A percentile compares a stretch with the other conserved stretches of the same genome.
phyloP scores from a whole-genome alignment of 2,888 invertebrate species.

The Heliconius sara region DNA sequence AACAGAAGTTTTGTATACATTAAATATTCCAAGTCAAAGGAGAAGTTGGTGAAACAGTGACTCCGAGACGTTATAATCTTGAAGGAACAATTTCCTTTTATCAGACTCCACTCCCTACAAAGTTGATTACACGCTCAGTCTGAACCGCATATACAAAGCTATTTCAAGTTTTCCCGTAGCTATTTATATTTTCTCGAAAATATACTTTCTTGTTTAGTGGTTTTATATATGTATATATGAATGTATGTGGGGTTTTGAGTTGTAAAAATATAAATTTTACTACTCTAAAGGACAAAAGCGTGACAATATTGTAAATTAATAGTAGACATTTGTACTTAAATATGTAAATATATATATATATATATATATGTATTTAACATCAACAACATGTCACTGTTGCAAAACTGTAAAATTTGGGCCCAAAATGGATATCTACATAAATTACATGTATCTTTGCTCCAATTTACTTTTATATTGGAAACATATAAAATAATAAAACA shows the following conservation, averaged over 20 bases:
- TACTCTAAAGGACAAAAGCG: background rate
- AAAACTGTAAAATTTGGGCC: too few relatives aligned
- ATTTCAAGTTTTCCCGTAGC: conserved; percentile 18
- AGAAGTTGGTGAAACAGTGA: conserved; percentile 20
- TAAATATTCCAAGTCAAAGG: conserved; percentile 23
- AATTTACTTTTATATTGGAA: too few relatives aligned
- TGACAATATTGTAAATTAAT: background rate
- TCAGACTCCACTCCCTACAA: conserved; percentile 16
- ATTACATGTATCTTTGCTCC: too few relatives aligned
- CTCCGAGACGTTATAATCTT: conserved; percentile 24
- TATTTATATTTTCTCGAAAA: conserved; percentile 21
- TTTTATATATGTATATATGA: background rate
- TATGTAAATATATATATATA: too few relatives aligned
- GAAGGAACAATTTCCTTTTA: conserved; percentile 32
- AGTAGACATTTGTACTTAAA: background rate
- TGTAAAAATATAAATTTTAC: background rate
- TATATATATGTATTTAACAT: too few relatives aligned
- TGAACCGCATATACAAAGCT: conserved; percentile 25
- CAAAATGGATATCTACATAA: too few relatives aligned
- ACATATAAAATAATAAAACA: too few relatives aligned
- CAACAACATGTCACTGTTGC: too few relatives aligned
- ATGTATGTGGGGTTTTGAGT: background rate
- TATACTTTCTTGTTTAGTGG: background rate
- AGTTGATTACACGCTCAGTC: conserved; percentile 29
- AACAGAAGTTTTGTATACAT: conserved; percentile 20